Base-by-base conservation (phyloP, 2,113 vertebrate species). In the Hipposideros armiger region DNA sequence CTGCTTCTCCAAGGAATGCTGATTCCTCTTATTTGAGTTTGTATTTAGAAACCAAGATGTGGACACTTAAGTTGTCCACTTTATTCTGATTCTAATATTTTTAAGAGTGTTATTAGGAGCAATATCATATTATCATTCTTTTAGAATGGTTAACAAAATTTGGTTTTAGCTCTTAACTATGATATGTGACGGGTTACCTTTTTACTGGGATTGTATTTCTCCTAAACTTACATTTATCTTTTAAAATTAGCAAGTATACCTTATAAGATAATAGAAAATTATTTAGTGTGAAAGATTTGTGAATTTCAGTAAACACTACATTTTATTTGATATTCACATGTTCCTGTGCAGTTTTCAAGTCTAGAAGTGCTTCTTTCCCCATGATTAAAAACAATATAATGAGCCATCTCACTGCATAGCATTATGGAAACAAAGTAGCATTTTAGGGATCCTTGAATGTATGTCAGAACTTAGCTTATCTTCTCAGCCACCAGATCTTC, bases 141-240 rank as follows among this genome's bases (percentile, higher is more conserved):
- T 62, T 86, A 85, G 45, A 95, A 60, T 32, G 30, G 50, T 93
- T 74, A 90, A 20, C 17, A 62, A 87, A 67, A 83, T 87, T 90
- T 26, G 67, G 22, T 73, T 52, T 90, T 85, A 76, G 20, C 82
- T 22, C n/a, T 22, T 58, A 11, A 58, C 60, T 85, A 3, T 67
- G 19, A 54, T 81, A 6, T 0, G 19, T 95, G 86, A 69, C 83
- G 17, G 32, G 64, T 85, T 86, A 56, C 11, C 26, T 96, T 82
- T 90, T 74, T 82, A 62, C 93, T 89, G 56, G 28, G 89, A 78
- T 78, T 80, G 22, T n/a, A n/a, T 86, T 89, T 96, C 30, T 20
- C 70, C n/a, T 82, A 78, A 97, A 62, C 30, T 87, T 96, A 85
- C 11, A 76, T 95, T 91, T 40, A 82, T 91, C 28, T 95, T 88